Evolutionary conservation across 2,888 invertebrate species (phyloP).

Genomic region (Cenopis cana): DNA sequence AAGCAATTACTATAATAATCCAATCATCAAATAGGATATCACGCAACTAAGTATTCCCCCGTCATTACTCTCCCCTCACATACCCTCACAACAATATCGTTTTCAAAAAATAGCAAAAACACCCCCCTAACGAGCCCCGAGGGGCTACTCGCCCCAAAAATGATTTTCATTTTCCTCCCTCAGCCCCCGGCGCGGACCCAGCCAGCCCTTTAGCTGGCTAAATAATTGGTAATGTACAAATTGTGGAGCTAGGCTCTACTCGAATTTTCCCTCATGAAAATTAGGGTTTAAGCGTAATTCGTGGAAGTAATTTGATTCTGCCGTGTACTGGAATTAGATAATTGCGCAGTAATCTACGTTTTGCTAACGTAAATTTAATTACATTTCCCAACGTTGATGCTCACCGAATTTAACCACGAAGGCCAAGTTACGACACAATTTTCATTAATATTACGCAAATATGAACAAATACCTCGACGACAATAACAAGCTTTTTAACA

Average conservation of each 20-base stretch:
- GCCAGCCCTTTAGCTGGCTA: conserved; percentile 59
- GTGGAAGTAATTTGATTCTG: conserved; percentile 31
- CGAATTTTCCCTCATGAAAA: conserved; percentile 35
- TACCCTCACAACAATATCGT: conserved; percentile 63
- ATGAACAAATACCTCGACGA: conserved; percentile 21
- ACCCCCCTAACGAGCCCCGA: conserved; percentile 56
- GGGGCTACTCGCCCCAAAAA: conserved; percentile 54
- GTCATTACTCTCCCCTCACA: conserved; percentile 53
- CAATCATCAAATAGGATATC: conserved; percentile 54
- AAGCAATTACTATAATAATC: conserved; percentile 44
- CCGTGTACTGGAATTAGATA: conserved; percentile 19
- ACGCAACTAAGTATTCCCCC: conserved; percentile 55
- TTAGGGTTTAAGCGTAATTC: conserved; percentile 33
- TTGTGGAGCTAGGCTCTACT: conserved; percentile 40
- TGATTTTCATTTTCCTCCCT: conserved; percentile 60
- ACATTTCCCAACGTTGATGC: conserved; percentile 7
- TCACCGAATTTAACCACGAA: neutral
- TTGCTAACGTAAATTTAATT: conserved; percentile 9
- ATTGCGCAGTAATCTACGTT: conserved; percentile 15
- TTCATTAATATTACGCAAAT: conserved; percentile 23
- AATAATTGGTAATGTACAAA: conserved; percentile 57
- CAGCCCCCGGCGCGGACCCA: conserved; percentile 47
- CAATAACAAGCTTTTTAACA: conserved; percentile 44
- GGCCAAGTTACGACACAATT: conserved; percentile 12
- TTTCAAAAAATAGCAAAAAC: conserved; percentile 63